A percentile compares a stretch with the other conserved stretches of the same genome.
Evolutionary conservation across 1,140 invertebrate genomes (phyloP).

Genomic region (Platyscapa corneri): DNA sequence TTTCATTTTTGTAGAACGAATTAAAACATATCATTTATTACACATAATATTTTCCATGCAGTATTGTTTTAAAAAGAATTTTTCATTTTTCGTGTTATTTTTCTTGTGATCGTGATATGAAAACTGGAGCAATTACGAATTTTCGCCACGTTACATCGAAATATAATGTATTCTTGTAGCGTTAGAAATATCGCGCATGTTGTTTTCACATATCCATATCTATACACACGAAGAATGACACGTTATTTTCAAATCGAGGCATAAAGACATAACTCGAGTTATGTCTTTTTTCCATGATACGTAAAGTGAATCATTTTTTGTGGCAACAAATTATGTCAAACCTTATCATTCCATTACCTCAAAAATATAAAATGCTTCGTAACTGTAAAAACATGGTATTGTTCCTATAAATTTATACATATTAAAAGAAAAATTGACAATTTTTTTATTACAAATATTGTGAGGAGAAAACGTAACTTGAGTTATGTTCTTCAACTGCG

Average conservation of each 20-base stretch:
- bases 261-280: neutral
- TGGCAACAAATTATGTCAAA: neutral
- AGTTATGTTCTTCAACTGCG: neutral
- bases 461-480: neutral
- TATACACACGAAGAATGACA: neutral
- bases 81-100: neutral
- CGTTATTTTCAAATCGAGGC: neutral
- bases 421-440: neutral
- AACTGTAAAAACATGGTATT: neutral
- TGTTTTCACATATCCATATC: neutral
- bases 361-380: slow-evolving; percentile 14
- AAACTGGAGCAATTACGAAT: neutral
- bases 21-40: too few species aligned
- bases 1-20: too few species aligned
- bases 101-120: neutral
- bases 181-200: neutral
- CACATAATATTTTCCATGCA: neutral
- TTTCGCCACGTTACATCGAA: neutral
- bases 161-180: neutral
- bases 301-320: neutral
- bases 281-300: slow-evolving; percentile 5
- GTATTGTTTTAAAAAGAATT: neutral
- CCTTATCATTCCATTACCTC: neutral
- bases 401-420: neutral
- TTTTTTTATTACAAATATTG: neutral